Percentiles rank a stretch among this genome's conserved stretches.
phyloP scores from a whole-genome alignment of 2,113 vertebrate genomes.

The Bagarius yarrelli region DNA sequence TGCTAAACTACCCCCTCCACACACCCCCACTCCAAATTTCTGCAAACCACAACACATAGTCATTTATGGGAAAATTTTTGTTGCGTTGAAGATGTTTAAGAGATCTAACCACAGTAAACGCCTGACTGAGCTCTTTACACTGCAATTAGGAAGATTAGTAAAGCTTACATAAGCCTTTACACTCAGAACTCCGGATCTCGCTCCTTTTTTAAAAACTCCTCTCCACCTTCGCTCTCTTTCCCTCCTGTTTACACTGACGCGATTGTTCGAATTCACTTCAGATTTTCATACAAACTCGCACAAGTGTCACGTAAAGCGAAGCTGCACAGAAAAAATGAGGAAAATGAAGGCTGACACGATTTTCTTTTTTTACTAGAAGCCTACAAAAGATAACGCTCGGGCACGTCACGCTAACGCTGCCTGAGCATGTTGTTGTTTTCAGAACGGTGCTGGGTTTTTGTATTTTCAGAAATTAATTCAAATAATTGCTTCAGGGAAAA shows the following conservation, averaged over 20 bases:
- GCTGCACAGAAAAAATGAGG: neutral
- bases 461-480: neutral
- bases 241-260: neutral
- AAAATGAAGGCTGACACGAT: neutral
- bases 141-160: slow-evolving; percentile 67
- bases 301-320: neutral
- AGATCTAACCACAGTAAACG: slow-evolving; percentile 54
- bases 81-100: slow-evolving; percentile 31
- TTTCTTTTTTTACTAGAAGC: neutral
- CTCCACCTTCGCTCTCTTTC: neutral
- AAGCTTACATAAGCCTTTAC: slow-evolving; percentile 52
- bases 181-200: slow-evolving; percentile 17
- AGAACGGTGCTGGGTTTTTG: neutral
- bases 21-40: neutral
- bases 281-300: neutral
- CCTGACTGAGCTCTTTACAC: slow-evolving; percentile 56
- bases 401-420: neutral
- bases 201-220: slow-evolving; percentile 7
- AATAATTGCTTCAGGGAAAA: neutral
- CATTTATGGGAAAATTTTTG: slow-evolving; percentile 22
- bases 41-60: slow-evolving; percentile 22
- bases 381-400: neutral
- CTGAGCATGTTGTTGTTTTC: neutral
- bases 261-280: slow-evolving; percentile 6
- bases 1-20: slow-evolving; percentile 11